Percentiles rank a stretch among this genome's conserved stretches.
phyloP scores from a whole-genome alignment of 2,797 vertebrate species.

The Psittacula echo region DNA sequence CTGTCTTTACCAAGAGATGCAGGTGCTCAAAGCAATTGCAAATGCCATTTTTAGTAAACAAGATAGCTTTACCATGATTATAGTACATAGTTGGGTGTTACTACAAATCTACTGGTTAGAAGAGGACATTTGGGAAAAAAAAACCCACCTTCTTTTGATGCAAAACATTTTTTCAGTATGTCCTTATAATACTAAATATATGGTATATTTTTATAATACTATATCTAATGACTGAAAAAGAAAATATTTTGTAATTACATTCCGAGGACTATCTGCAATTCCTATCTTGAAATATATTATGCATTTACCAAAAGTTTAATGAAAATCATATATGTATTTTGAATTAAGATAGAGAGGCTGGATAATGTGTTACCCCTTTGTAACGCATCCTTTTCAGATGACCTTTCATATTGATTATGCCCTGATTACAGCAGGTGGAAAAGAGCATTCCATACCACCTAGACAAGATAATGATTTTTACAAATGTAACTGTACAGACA shows the following conservation, averaged over 20 bases:
- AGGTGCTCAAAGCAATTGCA: background rate
- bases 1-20: background rate
- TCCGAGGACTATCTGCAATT: background rate
- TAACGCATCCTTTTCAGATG: background rate
- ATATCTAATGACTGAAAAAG: background rate
- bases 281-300: background rate
- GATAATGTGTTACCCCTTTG: background rate
- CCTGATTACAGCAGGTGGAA: background rate
- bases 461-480: background rate
- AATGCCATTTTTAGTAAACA: background rate
- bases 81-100: constrained; percentile 25
- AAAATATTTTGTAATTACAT: background rate
- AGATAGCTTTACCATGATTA: background rate
- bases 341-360: background rate
- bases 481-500: background rate
- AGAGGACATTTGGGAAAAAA: constrained; percentile 5
- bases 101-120: constrained; percentile 33
- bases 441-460: background rate
- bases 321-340: background rate
- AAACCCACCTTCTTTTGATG: background rate
- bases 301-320: background rate
- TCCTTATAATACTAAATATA: background rate
- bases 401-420: background rate
- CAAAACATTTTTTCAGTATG: background rate
- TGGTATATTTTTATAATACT: background rate